These are phyloP conservation scores for Lagopus leucura DNA, from an alignment of 2,113 vertebrate species.

Conservation along the genomic window DNA sequence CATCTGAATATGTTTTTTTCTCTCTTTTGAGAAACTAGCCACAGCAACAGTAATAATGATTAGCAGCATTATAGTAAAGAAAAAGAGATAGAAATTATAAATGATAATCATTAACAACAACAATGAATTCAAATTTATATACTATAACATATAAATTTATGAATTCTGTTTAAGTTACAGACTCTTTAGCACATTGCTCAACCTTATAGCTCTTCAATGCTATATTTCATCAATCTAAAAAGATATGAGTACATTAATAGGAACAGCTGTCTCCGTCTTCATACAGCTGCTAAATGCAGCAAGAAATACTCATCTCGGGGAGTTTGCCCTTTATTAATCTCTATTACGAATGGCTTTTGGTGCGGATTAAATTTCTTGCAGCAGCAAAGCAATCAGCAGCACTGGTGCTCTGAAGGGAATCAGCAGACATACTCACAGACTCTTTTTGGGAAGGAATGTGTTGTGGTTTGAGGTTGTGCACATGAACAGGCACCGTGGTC, in stretches of 20 bases:
- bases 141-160: neutral
- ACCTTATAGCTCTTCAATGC: neutral
- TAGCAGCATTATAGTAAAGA: neutral
- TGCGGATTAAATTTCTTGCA: conserved; percentile 69
- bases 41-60: neutral
- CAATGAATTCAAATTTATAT: neutral
- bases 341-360: conserved; percentile 73
- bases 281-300: neutral
- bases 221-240: neutral
- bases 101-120: neutral
- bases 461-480: neutral
- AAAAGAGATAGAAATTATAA: neutral
- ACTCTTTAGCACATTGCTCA: neutral
- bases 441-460: conserved; percentile 12
- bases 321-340: neutral
- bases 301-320: neutral
- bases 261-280: neutral
- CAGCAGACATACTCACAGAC: neutral
- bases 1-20: neutral
- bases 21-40: neutral
- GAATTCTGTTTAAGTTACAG: neutral
- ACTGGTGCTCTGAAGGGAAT: conserved; percentile 65
- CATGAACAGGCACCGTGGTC: neutral
- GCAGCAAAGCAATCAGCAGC: conserved; percentile 28
- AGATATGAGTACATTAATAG: neutral